phyloP scores from a whole-genome alignment of 1,140 invertebrate genomes.

The Neoseiulus cucumeris region DNA sequence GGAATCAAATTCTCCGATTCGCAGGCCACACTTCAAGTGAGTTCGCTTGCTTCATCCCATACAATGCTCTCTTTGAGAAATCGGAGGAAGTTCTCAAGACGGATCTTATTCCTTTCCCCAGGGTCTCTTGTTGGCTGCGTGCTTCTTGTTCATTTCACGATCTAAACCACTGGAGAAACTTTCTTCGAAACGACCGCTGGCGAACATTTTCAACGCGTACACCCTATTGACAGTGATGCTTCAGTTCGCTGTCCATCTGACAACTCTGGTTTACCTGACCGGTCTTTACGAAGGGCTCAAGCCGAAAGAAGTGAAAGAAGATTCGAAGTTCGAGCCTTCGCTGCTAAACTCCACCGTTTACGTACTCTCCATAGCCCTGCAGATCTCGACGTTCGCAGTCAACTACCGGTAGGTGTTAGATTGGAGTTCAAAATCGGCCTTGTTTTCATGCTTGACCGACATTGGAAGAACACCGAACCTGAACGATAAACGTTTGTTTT shows the following conservation, averaged over 20 bases:
- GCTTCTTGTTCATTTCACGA: conserved; percentile 92
- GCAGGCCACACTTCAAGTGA: conserved; percentile 76
- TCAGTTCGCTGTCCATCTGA: conserved; percentile 90
- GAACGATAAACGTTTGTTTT: conserved; percentile 8
- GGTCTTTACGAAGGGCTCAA: conserved; percentile 18
- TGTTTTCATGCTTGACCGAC: not conserved
- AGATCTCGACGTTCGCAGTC: conserved; percentile 93
- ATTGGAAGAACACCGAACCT: not conserved
- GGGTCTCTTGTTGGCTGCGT: conserved; percentile 73
- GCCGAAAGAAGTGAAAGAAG: not conserved
- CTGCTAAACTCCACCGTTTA: conserved; percentile 94
- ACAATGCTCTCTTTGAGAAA: conserved; percentile 17
- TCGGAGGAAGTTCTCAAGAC: too few relatives aligned
- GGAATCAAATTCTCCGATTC: conserved; percentile 94
- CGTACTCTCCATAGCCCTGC: conserved; percentile 87
- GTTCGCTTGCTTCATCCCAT: not conserved
- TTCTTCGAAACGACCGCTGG: conserved; percentile 78
- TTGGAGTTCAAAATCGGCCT: not conserved
- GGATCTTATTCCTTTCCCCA: conserved; percentile 13
- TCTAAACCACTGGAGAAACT: conserved; percentile 89
- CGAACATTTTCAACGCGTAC: conserved; percentile 97
- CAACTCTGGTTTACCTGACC: conserved; percentile 71
- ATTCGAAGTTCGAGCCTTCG: conserved; percentile 66
- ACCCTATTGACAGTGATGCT: conserved; percentile 82
- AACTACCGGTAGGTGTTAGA: conserved; percentile 70